Conservation (phyloP, 2,888 invertebrate species). For the Athrips mouffetella region DNA sequence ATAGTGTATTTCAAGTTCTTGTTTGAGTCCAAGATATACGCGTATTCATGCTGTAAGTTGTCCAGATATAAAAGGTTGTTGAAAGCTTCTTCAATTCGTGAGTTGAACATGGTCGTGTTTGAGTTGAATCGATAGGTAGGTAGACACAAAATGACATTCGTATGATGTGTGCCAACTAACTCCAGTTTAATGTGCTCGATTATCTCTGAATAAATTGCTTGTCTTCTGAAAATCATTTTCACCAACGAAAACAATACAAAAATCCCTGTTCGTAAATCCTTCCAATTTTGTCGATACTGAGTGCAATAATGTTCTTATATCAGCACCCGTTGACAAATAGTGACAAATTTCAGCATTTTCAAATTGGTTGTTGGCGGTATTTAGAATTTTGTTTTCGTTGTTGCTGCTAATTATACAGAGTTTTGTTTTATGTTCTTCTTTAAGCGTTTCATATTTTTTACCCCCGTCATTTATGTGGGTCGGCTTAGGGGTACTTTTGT, state of each 20-base stretch:
- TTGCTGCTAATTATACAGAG: not conserved
- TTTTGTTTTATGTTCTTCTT: too few species aligned
- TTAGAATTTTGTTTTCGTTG: not conserved
- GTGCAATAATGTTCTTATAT: not conserved
- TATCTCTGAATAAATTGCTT: not conserved
- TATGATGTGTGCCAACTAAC: not conserved
- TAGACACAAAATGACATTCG: not conserved
- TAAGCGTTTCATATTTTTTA: too few species aligned
- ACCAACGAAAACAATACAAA: not conserved
- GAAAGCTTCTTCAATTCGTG: conserved; percentile 17
- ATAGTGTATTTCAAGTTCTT: conserved; percentile 11
- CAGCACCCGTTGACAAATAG: not conserved
- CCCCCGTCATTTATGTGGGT: not conserved
- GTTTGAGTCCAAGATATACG: conserved; percentile 16
- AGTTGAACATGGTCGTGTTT: conserved; percentile 11
- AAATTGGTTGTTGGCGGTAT: not conserved
- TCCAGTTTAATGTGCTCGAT: not conserved
- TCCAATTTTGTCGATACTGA: not conserved
- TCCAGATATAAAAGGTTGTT: conserved; percentile 14
- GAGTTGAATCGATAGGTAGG: not conserved
- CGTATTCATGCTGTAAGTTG: conserved; percentile 9
- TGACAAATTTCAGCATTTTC: not conserved
- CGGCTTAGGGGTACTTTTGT: not conserved
- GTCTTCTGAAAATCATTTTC: not conserved
- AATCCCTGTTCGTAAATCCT: not conserved